Conservation (phyloP, 2,113 vertebrate genomes). For the Malurus melanocephalus region DNA sequence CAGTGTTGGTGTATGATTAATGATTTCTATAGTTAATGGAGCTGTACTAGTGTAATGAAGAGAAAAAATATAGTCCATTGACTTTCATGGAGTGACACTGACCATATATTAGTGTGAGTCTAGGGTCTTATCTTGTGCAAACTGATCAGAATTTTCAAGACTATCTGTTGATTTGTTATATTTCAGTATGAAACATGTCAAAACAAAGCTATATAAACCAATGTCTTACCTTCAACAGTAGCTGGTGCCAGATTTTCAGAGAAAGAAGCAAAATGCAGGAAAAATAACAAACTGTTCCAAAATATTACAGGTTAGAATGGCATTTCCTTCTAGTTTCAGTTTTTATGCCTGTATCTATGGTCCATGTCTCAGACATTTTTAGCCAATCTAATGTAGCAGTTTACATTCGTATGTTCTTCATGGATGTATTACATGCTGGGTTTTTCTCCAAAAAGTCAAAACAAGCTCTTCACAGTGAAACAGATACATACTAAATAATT, state of each 20-base stretch:
- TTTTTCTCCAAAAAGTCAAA: neutral
- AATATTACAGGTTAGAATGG: neutral
- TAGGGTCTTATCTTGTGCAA: neutral
- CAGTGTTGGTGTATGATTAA: constrained; percentile 18
- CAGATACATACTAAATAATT: neutral
- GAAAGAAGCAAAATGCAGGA: neutral
- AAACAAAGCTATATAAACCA: neutral
- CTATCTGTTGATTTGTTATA: neutral
- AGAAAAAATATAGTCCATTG: constrained; percentile 11
- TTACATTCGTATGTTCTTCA: neutral
- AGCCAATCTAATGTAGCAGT: neutral
- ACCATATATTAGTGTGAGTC: neutral
- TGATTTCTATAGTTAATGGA: constrained; percentile 38
- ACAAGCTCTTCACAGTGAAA: neutral
- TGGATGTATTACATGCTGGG: neutral
- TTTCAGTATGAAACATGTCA: neutral
- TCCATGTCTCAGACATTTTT: neutral
- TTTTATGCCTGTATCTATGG: neutral
- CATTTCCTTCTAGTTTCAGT: neutral
- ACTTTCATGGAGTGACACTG: neutral
- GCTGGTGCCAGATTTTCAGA: neutral
- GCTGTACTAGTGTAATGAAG: constrained; percentile 5
- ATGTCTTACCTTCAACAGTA: neutral
- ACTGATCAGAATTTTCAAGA: neutral
- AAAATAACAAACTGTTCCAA: neutral